These are phyloP conservation scores for Mus pahari DNA, from an alignment of 2,113 vertebrate species.

Conservation along the genomic window DNA sequence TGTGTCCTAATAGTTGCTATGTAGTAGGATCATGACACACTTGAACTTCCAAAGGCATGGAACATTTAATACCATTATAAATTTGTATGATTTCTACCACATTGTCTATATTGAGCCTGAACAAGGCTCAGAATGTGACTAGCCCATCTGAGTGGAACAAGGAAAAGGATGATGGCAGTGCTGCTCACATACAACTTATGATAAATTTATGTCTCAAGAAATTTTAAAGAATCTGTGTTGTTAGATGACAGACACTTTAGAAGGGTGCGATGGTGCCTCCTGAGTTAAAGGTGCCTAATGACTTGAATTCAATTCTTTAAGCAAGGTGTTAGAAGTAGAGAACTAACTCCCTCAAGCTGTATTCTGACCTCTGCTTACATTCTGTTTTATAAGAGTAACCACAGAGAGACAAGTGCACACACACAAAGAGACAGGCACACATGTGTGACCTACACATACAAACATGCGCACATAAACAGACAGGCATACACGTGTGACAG, in stretches of 20 bases:
- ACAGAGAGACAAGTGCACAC: background rate
- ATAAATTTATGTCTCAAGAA: background rate
- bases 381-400: too few species aligned
- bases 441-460: background rate
- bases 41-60: background rate
- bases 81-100: background rate
- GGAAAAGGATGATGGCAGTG: background rate
- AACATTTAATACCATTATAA: background rate
- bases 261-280: background rate
- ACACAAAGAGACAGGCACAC: background rate
- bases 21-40: background rate
- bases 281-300: background rate
- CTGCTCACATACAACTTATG: background rate
- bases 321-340: background rate
- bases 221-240: background rate
- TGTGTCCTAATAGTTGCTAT: background rate
- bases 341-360: rapidly evolving
- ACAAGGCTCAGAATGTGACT: background rate
- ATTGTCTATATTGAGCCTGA: background rate
- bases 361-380: background rate
- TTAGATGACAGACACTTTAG: background rate
- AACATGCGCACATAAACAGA: background rate
- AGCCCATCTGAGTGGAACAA: background rate
- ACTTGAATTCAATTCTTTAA: too few species aligned
- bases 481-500: background rate